Base-by-base conservation (phyloP, 2,113 vertebrate genomes). In the Petroica traversi region DNA sequence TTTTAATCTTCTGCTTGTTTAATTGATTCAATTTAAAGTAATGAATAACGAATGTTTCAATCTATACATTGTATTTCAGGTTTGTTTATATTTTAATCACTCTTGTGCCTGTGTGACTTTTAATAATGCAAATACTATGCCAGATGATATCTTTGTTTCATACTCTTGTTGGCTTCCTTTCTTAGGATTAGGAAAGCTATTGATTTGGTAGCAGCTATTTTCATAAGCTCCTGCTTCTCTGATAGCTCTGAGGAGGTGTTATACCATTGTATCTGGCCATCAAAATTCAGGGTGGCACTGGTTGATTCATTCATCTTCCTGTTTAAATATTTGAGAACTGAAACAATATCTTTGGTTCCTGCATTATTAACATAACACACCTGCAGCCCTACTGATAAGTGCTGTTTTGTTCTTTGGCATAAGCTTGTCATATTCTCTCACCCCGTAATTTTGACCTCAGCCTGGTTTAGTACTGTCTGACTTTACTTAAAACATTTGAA, bases 11-110 rank as follows among this genome's bases (percentile, higher is more conserved):
- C 52, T 68, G 14, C 24, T 64, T 84, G 9, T 83, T 85, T 82
- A 86, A 85, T 57, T 46, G 54, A 78, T 81, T 82, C 45, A 18
- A 28, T 71, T 84, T 54, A 64, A 66, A 66, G 75, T 62, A 89
- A 69, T 8, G 22, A 45, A 36, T 69, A 76, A 64, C 57, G 66
- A 93, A 78, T 57, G 19, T 61, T 94, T 76, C 34, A 57, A 73
- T 20, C 78, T 79, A 71, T 34, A 79, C 40, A 59, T 29, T 45
- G 12, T 64, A 40, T 81, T 92, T 92, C 77, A 81, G 48, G 40
- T 67, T 78, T 85, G 41, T 52, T 94, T 83, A 6, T 64, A 25
- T 63, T 90, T 78, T 74, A 91, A 85, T 78, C 76, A 52, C 79
- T 76, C 57, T 46, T 85, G 74, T 58, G 61, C 57, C 68, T 19